Percentiles rank a stretch among this genome's conserved stretches.
phyloP scores from a whole-genome alignment of 2,113 vertebrate genomes.

The Ardeotis arabs region DNA sequence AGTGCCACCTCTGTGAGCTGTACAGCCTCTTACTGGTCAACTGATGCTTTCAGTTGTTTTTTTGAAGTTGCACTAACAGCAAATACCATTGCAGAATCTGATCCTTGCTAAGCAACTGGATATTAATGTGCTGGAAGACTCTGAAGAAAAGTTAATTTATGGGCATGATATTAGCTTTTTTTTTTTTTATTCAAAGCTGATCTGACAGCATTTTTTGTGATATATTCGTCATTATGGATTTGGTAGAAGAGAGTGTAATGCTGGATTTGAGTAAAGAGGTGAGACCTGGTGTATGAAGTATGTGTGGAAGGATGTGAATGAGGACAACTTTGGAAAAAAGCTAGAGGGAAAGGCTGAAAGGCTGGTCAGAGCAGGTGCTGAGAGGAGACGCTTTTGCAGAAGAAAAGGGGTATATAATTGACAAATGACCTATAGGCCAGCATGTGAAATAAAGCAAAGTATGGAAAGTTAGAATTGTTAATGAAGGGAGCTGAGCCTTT shows the following conservation, averaged over 20 bases:
- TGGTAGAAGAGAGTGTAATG: not conserved
- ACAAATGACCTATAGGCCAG: not conserved
- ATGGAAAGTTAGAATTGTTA: not conserved
- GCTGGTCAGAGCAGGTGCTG: not conserved
- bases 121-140: not conserved
- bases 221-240: not conserved
- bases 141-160: not conserved
- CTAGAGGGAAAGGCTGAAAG: not conserved
- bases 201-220: not conserved
- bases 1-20: not conserved
- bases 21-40: not conserved
- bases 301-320: not conserved
- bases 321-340: not conserved
- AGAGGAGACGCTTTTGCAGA: not conserved
- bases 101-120: not conserved
- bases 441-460: not conserved
- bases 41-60: not conserved
- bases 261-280: not conserved
- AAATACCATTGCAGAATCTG: not conserved
- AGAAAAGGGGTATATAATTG: not conserved
- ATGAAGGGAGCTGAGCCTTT: not conserved
- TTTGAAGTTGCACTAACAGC: accelerated
- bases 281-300: not conserved
- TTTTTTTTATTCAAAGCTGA: not conserved
- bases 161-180: not conserved